Evolutionary conservation across 2,797 vertebrate species (phyloP).

Genomic region (Cirrhinus molitorella): DNA sequence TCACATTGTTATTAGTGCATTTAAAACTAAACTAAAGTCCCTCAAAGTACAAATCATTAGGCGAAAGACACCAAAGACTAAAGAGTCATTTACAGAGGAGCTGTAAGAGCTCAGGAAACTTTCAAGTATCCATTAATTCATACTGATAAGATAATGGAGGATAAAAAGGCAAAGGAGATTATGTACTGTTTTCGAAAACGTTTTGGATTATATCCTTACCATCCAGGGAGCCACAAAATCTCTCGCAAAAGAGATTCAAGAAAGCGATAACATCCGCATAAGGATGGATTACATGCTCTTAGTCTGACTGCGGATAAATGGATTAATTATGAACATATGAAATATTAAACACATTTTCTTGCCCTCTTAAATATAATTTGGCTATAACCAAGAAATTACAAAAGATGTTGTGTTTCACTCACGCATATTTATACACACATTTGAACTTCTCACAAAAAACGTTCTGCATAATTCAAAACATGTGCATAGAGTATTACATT

Average conservation of each 20-base stretch:
- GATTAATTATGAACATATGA: not conserved
- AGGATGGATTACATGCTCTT: not conserved
- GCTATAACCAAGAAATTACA: not conserved
- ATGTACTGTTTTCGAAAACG: not conserved
- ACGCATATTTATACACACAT: no score
- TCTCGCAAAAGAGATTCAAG: not conserved
- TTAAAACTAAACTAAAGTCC: conserved; percentile 16
- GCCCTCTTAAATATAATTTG: not conserved
- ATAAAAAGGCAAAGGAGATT: not conserved
- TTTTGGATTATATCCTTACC: not conserved
- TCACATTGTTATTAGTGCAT: conserved; percentile 42
- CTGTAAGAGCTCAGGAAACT: not conserved
- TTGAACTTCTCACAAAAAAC: no score
- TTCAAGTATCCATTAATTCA: not conserved
- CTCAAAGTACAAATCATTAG: not conserved
- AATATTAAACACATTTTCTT: not conserved
- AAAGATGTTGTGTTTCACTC: not conserved
- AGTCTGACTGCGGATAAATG: not conserved
- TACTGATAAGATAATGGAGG: not conserved
- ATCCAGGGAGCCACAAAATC: not conserved
- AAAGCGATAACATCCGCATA: not conserved
- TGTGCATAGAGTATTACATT: no score
- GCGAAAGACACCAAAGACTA: conserved; percentile 16
- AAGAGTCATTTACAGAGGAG: not conserved
- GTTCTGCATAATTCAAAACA: no score